Percentiles rank a stretch among this genome's conserved stretches.
Evolutionary conservation across 2,888 invertebrate genomes (phyloP).

Genomic region (Syrphus vitripennis): DNA sequence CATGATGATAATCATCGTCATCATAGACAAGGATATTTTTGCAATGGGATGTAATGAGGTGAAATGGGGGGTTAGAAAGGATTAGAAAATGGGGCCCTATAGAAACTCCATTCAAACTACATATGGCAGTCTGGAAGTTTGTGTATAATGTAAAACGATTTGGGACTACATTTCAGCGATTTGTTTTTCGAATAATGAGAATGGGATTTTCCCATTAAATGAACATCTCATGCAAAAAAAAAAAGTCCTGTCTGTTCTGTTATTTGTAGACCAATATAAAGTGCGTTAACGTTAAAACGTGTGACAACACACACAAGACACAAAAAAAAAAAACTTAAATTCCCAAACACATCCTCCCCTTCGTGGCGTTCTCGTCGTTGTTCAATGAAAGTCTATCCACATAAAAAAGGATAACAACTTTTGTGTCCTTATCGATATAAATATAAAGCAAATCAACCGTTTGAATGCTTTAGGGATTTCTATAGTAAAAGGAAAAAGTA

Average conservation of each 20-base stretch:
- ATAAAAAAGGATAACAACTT: conserved; percentile 59
- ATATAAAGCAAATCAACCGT: conserved; percentile 58
- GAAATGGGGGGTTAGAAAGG: background rate
- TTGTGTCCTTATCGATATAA: conserved; percentile 50
- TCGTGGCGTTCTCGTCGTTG: no score
- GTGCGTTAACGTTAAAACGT: conserved; percentile 25
- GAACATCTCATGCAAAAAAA: conserved; percentile 38
- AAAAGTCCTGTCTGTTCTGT: background rate
- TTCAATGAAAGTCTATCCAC: conserved; percentile 12
- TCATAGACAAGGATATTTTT: conserved; percentile 12
- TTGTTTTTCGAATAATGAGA: conserved; percentile 15
- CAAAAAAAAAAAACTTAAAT: conserved; percentile 16
- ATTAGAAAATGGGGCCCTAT: background rate
- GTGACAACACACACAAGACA: background rate
- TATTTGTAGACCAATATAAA: background rate
- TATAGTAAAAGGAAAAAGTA: conserved; percentile 9
- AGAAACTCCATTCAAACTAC: background rate
- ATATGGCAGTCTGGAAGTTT: conserved; percentile 1
- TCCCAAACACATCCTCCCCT: conserved; percentile 16
- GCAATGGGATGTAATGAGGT: background rate
- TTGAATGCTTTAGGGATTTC: conserved; percentile 63
- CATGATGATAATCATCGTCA: no score
- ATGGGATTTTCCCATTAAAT: conserved; percentile 19
- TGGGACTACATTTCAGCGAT: conserved; percentile 24
- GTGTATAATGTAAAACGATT: conserved; percentile 32